A percentile compares a stretch with the other conserved stretches of the same genome.
Conservation (phyloP, 2,888 invertebrate genomes). For the Hetaerina titia region DNA sequence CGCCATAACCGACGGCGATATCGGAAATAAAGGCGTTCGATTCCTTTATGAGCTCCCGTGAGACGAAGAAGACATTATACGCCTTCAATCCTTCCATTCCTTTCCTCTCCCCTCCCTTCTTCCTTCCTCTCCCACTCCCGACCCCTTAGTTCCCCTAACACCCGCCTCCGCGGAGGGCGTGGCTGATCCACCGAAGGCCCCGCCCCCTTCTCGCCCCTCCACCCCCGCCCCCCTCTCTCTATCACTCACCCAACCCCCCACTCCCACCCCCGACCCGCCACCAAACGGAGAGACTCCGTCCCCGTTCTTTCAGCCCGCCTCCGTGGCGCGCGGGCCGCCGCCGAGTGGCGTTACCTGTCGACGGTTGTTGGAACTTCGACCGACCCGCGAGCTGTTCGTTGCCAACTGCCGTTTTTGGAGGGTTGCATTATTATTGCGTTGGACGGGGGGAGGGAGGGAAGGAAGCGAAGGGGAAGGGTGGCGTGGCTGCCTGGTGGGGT, state of each 20-base stretch:
- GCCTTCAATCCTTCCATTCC: constrained; percentile 25
- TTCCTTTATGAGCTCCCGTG: not conserved
- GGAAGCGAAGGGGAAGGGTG: not conserved
- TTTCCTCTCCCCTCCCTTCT: not conserved
- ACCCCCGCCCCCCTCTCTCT: not conserved
- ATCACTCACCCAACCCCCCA: not conserved
- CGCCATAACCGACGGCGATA: constrained; percentile 23
- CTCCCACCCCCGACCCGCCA: not conserved
- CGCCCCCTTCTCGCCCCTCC: not conserved
- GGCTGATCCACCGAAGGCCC: constrained; percentile 36
- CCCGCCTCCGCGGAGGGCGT: constrained; percentile 56
- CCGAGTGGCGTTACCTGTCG: constrained; percentile 44
- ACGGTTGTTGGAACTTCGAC: not conserved
- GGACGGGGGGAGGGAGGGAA: not conserved
- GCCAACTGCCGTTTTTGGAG: not conserved
- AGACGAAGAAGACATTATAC: constrained; percentile 42
- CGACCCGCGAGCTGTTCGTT: not conserved
- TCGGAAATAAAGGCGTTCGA: constrained; percentile 37
- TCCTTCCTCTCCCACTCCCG: not conserved
- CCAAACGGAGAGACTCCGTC: not conserved
- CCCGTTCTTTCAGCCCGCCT: not conserved
- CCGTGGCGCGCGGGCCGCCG: not conserved
- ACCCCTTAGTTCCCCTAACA: constrained; percentile 19
- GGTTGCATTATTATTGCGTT: not conserved
- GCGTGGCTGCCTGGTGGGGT: not conserved